These are phyloP conservation scores for Tympanuchus pallidicinctus DNA, from an alignment of 2,113 vertebrate species.

Conservation along the genomic window DNA sequence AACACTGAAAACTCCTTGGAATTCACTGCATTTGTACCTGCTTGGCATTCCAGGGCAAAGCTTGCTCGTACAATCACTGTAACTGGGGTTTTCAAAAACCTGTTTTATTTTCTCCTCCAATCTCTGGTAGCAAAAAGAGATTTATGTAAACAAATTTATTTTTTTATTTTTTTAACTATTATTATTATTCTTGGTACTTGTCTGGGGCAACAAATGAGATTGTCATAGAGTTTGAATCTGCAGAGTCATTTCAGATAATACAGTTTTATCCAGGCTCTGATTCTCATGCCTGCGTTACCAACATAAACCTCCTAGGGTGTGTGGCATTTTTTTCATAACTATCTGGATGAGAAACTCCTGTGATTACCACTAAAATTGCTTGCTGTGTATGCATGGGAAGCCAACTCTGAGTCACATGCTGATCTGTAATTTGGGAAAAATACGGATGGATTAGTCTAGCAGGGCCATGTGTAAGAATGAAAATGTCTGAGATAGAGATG, in stretches of 20 bases:
- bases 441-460: not conserved
- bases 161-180: not conserved
- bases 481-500: not conserved
- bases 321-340: not conserved
- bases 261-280: not conserved
- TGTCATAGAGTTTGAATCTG: not conserved
- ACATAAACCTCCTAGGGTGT: not conserved
- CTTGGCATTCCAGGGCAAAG: conserved; percentile 1
- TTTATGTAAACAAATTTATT: not conserved
- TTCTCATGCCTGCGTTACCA: not conserved
- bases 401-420: not conserved
- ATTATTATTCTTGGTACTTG: not conserved
- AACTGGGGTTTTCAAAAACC: not conserved
- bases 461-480: not conserved
- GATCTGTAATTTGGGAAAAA: not conserved
- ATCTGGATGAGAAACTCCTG: not conserved
- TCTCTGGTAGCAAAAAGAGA: not conserved
- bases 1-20: conserved; percentile 50
- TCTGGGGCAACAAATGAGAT: not conserved
- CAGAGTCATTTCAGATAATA: not conserved
- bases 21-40: not conserved
- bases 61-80: not conserved
- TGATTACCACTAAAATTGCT: not conserved
- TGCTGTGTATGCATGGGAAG: not conserved
- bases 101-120: not conserved